Conservation (phyloP, 2,797 vertebrate species). For the Moxostoma hubbsi region DNA sequence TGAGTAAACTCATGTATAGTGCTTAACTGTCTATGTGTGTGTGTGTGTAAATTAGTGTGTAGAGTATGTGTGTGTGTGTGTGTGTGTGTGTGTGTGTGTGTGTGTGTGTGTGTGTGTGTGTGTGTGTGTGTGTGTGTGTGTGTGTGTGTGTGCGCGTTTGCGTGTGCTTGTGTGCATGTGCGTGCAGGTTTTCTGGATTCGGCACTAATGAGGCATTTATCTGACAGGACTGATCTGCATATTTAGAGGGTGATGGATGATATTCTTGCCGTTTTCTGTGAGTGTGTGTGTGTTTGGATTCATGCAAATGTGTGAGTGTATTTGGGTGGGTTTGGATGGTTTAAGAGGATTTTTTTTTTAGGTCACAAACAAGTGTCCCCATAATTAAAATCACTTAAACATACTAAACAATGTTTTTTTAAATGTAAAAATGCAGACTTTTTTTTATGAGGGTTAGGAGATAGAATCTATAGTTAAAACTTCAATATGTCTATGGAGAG, state of each 20-base stretch:
- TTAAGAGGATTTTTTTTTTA: no score
- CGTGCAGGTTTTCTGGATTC: slow-evolving; percentile 37
- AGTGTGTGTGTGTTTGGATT: slow-evolving; percentile 19
- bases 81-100: no score
- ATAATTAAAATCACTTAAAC: no score
- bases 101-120: no score
- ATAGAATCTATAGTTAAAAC: no score
- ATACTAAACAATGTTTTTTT: no score
- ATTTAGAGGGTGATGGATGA: slow-evolving; percentile 58
- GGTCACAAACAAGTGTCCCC: no score
- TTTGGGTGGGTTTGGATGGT: background rate
- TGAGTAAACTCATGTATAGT: slow-evolving; percentile 40
- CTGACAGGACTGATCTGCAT: slow-evolving; percentile 52
- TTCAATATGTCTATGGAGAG: no score
- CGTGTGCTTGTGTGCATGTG: background rate
- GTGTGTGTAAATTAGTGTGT: background rate
- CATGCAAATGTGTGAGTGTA: slow-evolving; percentile 34
- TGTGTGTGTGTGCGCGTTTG: no score
- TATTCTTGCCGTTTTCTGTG: slow-evolving; percentile 27
- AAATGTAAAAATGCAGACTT: no score
- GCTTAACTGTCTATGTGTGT: slow-evolving; percentile 28
- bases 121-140: no score
- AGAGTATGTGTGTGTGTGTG: background rate
- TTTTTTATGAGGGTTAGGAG: no score
- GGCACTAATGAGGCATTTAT: slow-evolving; percentile 60